Evolutionary conservation across 2,888 invertebrate species (phyloP), one percentile per base, ranked within the genome.

Genomic region (Callyntrura guangdongensis): DNA sequence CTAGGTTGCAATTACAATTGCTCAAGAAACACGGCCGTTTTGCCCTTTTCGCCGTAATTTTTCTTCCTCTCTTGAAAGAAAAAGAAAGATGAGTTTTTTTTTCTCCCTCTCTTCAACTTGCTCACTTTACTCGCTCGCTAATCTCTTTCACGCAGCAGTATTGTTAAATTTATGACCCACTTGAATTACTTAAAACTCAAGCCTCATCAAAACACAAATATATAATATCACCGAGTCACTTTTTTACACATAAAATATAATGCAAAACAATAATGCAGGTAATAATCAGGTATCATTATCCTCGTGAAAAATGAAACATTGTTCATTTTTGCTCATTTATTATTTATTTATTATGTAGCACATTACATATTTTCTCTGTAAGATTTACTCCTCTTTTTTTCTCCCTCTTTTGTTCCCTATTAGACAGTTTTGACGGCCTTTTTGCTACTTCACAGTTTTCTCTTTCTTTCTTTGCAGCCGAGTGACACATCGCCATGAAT

Each of bases 121-220:
- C n/a, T n/a, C n/a, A n/a, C n/a, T n/a, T n/a, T n/a, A n/a, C n/a
- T n/a, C n/a, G n/a, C n/a, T n/a, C n/a, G n/a, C n/a, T n/a, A n/a
- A n/a, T 36, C 45, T 74, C 14, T 74, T 77, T 49, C 53, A 77
- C 77, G 77, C 36, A 22, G 77, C 20, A 77, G 20, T 47, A 22
- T 61, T 5, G 64, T 83, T 67, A 27, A 72, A 85, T 85, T 85
- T 85, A 85, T 69, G 85, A 72, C 85, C 72, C 45, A 85, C 85
- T 69, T 85, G 72, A 72, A 72, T 53, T 85, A 72, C 85, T 69
- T 72, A 17, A 17, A 77, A 27, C 67, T 83, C 14, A 47, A 64
- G 47, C 53, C 49, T 53, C 53, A 77, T 49, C 49, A 77, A 20
- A 45, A 74, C 20, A n/a, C n/a, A n/a, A n/a, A n/a, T n/a, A n/a